Percentiles rank a stretch among this genome's conserved stretches.
Conservation (phyloP, 2,113 vertebrate genomes). For the Lycocorax pyrrhopterus region DNA sequence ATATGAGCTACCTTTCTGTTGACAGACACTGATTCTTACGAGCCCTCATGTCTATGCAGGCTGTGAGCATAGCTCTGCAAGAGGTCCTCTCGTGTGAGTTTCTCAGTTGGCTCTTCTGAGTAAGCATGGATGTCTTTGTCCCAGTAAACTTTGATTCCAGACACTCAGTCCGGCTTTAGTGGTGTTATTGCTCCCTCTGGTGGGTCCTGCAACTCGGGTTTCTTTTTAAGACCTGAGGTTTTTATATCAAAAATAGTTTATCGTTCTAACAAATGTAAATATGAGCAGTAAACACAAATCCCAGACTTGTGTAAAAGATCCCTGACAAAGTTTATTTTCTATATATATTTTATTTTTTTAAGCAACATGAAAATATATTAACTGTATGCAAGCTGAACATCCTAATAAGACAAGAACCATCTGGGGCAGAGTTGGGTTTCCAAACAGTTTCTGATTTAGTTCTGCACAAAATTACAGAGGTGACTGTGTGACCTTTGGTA, state of each 20-base stretch:
- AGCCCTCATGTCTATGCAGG: neutral
- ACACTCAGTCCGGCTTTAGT: neutral
- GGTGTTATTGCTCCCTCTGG: conserved; percentile 34
- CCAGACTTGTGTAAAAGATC: neutral
- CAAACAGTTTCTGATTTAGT: neutral
- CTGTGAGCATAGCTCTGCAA: neutral
- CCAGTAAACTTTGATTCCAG: neutral
- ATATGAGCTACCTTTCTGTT: neutral
- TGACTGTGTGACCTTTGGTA: neutral
- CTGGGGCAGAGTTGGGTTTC: neutral
- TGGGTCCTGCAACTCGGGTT: neutral
- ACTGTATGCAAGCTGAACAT: neutral
- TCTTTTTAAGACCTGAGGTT: neutral
- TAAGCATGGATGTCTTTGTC: neutral
- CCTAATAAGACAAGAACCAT: neutral
- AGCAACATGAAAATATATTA: neutral
- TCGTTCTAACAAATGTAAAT: neutral
- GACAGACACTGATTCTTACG: neutral
- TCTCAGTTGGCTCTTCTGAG: neutral
- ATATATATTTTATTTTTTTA: neutral
- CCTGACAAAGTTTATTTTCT: neutral
- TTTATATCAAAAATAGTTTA: neutral
- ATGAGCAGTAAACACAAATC: neutral
- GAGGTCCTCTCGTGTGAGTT: neutral
- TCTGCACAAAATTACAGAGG: neutral